Conservation (phyloP, 2,113 vertebrate species). For the Montifringilla adamsi region DNA sequence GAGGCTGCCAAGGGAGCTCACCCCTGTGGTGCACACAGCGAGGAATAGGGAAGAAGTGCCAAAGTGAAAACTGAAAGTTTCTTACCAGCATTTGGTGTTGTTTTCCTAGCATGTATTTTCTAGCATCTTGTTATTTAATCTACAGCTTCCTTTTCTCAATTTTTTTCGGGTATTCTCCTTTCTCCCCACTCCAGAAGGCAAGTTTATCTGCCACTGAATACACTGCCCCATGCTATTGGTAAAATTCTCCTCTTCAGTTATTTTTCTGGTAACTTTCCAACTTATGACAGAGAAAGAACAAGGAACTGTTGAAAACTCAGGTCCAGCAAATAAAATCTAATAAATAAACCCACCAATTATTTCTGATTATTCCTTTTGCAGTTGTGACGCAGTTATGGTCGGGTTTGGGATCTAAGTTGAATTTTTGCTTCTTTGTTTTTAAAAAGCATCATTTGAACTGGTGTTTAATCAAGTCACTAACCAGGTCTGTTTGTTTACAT, state of each 20-base stretch:
- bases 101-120: not conserved
- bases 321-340: not conserved
- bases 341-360: not conserved
- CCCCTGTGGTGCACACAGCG: fast-evolving
- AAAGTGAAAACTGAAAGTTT: not conserved
- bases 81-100: not conserved
- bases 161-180: not conserved
- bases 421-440: not conserved
- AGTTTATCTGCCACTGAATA: not conserved
- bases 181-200: not conserved
- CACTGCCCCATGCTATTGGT: not conserved
- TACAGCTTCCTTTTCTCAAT: not conserved
- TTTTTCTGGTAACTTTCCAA: not conserved
- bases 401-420: not conserved
- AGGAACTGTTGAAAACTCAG: not conserved
- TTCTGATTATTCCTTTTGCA: not conserved
- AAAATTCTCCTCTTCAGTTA: not conserved
- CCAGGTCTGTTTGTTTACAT: not conserved
- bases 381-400: fast-evolving
- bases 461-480: not conserved
- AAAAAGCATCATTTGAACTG: not conserved
- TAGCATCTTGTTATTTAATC: not conserved
- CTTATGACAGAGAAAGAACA: not conserved
- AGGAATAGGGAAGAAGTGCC: no score
- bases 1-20: not conserved